These are phyloP conservation scores for Spinus olivaceus DNA, from an alignment of 2,797 vertebrate genomes.

Conservation along the genomic window DNA sequence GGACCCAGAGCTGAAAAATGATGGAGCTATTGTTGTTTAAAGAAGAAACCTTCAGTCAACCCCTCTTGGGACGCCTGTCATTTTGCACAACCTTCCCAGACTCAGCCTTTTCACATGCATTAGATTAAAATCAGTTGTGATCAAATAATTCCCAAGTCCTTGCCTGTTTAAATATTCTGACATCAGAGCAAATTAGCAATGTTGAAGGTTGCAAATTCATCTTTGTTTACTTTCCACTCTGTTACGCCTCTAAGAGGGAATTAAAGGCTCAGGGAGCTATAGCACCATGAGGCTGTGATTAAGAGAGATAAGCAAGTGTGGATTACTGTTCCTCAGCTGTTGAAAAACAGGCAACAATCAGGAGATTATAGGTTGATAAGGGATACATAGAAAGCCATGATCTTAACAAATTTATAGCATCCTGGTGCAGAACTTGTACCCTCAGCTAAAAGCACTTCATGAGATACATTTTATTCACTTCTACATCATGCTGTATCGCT, in stretches of 20 bases:
- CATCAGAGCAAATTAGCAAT: constrained; percentile 83
- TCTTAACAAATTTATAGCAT: constrained; percentile 64
- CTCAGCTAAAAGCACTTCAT: neutral
- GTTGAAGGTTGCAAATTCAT: constrained; percentile 78
- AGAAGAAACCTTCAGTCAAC: constrained; percentile 69
- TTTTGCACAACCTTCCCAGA: constrained; percentile 70
- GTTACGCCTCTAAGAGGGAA: constrained; percentile 79
- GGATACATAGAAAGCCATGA: constrained; percentile 68
- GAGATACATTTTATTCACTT: neutral
- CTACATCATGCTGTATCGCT: neutral
- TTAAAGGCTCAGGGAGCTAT: constrained; percentile 80
- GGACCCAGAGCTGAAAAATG: constrained; percentile 48
- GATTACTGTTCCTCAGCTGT: constrained; percentile 80
- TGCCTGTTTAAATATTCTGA: constrained; percentile 81
- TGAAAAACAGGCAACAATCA: constrained; percentile 77
- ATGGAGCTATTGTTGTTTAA: constrained; percentile 69
- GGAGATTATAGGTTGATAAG: constrained; percentile 78
- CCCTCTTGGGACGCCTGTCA: constrained; percentile 75
- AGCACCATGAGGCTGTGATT: constrained; percentile 77
- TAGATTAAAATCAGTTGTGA: constrained; percentile 77
- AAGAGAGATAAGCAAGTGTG: constrained; percentile 79
- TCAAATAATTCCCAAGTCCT: constrained; percentile 79
- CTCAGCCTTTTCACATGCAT: constrained; percentile 73
- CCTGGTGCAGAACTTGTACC: constrained; percentile 22
- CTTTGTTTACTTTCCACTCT: constrained; percentile 85